A percentile compares a stretch with the other conserved stretches of the same genome.
Conservation (phyloP, 2,888 invertebrate genomes). For the Conops quadrifasciatus region DNA sequence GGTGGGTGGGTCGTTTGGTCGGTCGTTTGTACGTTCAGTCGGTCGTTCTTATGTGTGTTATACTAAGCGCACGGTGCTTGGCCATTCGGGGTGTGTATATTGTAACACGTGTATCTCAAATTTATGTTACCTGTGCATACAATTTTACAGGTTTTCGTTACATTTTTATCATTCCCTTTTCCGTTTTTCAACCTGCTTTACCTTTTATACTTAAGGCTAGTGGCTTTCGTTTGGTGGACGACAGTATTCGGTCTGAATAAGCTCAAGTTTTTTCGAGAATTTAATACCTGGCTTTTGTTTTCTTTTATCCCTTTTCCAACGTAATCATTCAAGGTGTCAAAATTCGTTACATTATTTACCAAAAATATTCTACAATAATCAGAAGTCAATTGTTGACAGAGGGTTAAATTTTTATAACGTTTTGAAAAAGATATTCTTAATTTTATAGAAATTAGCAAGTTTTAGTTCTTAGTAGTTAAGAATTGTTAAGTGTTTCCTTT, state of each 20-base stretch:
- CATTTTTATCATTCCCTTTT: neutral
- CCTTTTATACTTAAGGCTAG: neutral
- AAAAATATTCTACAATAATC: too few species aligned
- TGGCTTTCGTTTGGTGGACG: neutral
- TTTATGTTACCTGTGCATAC: neutral
- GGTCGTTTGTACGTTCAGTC: neutral
- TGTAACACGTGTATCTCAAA: neutral
- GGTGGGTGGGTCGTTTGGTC: neutral
- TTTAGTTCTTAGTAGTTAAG: too few species aligned
- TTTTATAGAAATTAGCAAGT: too few species aligned
- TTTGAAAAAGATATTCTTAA: too few species aligned
- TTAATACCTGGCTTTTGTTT: too few species aligned
- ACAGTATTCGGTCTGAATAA: neutral
- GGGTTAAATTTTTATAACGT: too few species aligned
- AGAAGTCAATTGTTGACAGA: too few species aligned
- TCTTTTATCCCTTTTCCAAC: too few species aligned
- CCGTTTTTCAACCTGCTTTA: neutral
- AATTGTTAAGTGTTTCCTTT: too few species aligned
- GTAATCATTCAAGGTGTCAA: too few species aligned
- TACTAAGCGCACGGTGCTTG: neutral
- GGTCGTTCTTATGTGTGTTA: neutral
- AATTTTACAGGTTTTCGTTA: slow-evolving; percentile 17
- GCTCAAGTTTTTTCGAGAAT: too few species aligned
- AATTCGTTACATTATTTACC: too few species aligned
- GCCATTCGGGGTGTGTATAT: neutral